Base-by-base conservation (phyloP, 2,797 vertebrate genomes). In the Trachurus trachurus region DNA sequence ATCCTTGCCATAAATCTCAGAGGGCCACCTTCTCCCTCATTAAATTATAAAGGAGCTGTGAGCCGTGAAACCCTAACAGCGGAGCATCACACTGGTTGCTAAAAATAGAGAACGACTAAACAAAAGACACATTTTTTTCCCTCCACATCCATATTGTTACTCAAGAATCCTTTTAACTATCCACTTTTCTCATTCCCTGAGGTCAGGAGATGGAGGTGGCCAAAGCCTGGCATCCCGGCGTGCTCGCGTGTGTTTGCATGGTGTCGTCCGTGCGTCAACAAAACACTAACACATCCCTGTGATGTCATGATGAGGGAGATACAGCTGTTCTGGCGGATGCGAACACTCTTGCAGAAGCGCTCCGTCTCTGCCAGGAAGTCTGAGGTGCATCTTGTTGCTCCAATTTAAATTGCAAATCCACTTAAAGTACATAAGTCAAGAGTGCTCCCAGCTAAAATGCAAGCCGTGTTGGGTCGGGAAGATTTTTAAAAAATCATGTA, bases 11-110 rank as follows among this genome's bases (percentile, higher is more conserved):
- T 94, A 92, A 95, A 95, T 95, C 92, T 94, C 87, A 6, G 58
- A 81, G 84, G 87, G 73, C 88, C 62, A 74, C 85, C 89, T 82
- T 84, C 77, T 83, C 80, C 78, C 91, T 95, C 93, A 94, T 96
- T 95, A 96, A 95, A 95, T 95, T 92, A 94, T 95, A 92, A 94
- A 94, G 91, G 87, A 89, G 93, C 93, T 75, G 73, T 90, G 85
- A 93, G 90, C 91, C 83, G 72, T 94, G 92, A 94, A 95, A 93
- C 92, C 86, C 86, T 83, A 85, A 86, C 58, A 8, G 85, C 54
- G 63, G 90, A 86, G 90, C 88, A 87, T 92, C 82, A 82, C 88
- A 74, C 71, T 60, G 64, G 80, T 73, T 78, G 77, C 94, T 95
- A 94, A 95, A 95, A 94, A 95, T 95, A 95, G 91, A 85, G 50